A percentile compares a stretch with the other conserved stretches of the same genome.
Evolutionary conservation across 2,888 invertebrate genomes (phyloP).

Genomic region (Pristionchus exspectatus): DNA sequence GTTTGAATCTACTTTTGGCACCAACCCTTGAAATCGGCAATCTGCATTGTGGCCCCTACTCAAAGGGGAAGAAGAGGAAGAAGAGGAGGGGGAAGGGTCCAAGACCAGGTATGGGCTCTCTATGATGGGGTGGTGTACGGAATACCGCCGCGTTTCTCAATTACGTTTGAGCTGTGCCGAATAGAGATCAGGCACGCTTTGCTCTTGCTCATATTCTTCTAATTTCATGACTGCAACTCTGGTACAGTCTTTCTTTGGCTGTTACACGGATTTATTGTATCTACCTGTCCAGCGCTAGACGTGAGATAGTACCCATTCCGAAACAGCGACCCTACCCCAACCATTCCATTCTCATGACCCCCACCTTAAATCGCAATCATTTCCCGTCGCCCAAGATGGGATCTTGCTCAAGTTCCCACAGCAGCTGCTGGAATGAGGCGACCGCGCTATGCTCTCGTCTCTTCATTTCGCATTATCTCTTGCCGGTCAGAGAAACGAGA

Average conservation of each 20-base stretch:
- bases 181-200: not conserved
- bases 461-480: no score
- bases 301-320: not conserved
- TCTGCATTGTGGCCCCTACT: no score
- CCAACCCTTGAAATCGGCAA: no score
- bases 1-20: no score
- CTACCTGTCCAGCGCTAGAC: not conserved
- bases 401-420: not conserved
- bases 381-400: no score
- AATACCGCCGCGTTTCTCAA: not conserved
- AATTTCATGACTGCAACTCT: no score
- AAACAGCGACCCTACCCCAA: not conserved
- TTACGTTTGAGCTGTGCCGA: not conserved
- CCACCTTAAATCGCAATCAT: not conserved
- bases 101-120: not conserved
- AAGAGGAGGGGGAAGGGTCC: no score
- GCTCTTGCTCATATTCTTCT: no score
- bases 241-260: no score
- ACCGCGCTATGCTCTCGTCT: no score
- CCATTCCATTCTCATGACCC: not conserved
- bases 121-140: not conserved
- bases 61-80: not conserved
- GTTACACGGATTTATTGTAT: no score
- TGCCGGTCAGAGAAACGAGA: no score
- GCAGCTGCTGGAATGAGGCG: not conserved